A percentile compares a stretch with the other conserved stretches of the same genome.
Conservation (phyloP, 1,140 invertebrate species). For the Andrena cerasifolii region DNA sequence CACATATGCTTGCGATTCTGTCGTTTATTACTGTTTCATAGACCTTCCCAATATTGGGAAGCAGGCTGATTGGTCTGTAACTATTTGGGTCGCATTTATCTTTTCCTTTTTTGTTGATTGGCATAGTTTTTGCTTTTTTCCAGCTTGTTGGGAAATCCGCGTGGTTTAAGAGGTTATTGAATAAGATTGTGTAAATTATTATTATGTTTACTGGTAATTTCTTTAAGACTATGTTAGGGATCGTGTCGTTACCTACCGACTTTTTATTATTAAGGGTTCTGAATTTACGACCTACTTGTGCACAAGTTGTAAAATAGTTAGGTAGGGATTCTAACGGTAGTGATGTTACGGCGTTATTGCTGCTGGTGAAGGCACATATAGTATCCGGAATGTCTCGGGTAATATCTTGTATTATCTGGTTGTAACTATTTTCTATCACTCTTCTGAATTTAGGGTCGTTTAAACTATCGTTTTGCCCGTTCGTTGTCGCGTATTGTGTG, state of each 20-base stretch:
- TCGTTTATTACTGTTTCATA: conserved; percentile 57
- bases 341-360: background rate
- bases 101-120: conserved; percentile 62
- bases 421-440: background rate
- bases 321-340: background rate
- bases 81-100: conserved; percentile 23
- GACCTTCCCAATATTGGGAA: conserved; percentile 64
- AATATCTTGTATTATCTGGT: background rate
- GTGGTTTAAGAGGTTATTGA: conserved; percentile 29
- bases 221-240: conserved; percentile 20
- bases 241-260: conserved; percentile 20
- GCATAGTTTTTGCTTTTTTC: conserved; percentile 70
- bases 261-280: conserved; percentile 22
- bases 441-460: background rate
- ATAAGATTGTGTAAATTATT: background rate
- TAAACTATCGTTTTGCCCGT: background rate
- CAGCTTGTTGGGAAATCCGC: conserved; percentile 62
- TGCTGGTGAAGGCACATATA: background rate
- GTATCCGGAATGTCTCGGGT: background rate
- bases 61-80: conserved; percentile 72
- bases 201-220: conserved; percentile 10
- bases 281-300: background rate
- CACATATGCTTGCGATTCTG: conserved; percentile 7
- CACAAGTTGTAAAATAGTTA: background rate
- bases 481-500: background rate